Conservation (phyloP, 53 echinoderm and acorn worm species). For the Arbacia lixula region DNA sequence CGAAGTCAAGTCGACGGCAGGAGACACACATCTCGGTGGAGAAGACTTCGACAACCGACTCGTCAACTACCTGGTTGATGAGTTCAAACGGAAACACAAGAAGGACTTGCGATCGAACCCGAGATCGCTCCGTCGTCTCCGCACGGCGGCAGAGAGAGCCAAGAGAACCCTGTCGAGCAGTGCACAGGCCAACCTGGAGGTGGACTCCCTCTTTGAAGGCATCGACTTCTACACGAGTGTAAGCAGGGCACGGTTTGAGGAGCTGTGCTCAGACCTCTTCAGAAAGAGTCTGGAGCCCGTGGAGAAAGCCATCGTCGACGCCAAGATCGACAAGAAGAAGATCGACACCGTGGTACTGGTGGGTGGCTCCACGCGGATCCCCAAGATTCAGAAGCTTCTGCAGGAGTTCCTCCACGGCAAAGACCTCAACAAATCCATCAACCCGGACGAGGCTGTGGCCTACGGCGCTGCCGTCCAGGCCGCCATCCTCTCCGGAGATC, state of each 20-base stretch:
- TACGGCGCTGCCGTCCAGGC: slow-evolving; percentile 90
- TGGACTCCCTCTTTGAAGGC: slow-evolving; percentile 91
- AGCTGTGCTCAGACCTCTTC: slow-evolving; percentile 84
- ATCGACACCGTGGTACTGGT: slow-evolving; percentile 89
- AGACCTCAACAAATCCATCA: slow-evolving; percentile 85
- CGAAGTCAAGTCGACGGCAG: slow-evolving; percentile 89
- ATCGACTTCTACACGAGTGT: slow-evolving; percentile 87
- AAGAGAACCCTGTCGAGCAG: slow-evolving; percentile 93
- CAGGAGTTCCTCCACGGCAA: slow-evolving; percentile 83
- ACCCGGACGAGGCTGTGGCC: slow-evolving; percentile 90
- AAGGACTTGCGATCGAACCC: slow-evolving; percentile 78
- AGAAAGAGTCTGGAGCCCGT: slow-evolving; percentile 81
- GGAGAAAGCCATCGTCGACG: slow-evolving; percentile 81
- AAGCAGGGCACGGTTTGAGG: slow-evolving; percentile 90
- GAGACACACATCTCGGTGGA: slow-evolving; percentile 94
- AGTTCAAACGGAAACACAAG: slow-evolving; percentile 86
- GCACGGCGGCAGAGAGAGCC: slow-evolving; percentile 93
- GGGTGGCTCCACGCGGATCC: slow-evolving; percentile 90
- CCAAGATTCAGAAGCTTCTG: slow-evolving; percentile 87
- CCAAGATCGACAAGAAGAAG: slow-evolving; percentile 75
- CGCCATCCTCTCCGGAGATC: slow-evolving; percentile 84
- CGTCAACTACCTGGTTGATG: slow-evolving; percentile 73
- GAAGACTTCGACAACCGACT: slow-evolving; percentile 93
- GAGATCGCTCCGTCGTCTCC: slow-evolving; percentile 77
- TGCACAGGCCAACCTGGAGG: slow-evolving; percentile 85